These are phyloP conservation scores for Morpho helenor DNA, from an alignment of 2,888 invertebrate genomes.

Conservation along the genomic window DNA sequence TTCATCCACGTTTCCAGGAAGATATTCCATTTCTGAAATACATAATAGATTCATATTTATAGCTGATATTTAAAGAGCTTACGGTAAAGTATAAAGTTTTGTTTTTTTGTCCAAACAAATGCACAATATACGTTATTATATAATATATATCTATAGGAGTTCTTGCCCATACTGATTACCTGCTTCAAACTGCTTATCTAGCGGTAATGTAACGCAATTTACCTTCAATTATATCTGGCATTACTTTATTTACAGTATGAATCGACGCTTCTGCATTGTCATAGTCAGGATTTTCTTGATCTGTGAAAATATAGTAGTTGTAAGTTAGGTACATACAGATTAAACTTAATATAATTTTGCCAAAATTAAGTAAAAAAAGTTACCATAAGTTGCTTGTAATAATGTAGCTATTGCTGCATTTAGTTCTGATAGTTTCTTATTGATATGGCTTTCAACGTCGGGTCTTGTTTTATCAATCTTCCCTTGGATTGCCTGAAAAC, in stretches of 20 bases:
- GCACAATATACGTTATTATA: too few species aligned
- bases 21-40: not conserved
- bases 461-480: not conserved
- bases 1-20: not conserved
- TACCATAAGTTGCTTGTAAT: constrained; percentile 43
- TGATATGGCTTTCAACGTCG: constrained; percentile 21
- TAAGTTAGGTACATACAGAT: too few species aligned
- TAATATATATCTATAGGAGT: too few species aligned
- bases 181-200: too few species aligned
- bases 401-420: constrained; percentile 52
- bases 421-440: constrained; percentile 41
- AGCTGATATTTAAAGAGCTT: too few species aligned
- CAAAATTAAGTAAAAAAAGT: not conserved
- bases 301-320: constrained; percentile 2
- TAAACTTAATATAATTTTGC: too few species aligned
- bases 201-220: not conserved
- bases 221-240: constrained; percentile 23
- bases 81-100: too few species aligned
- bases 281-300: constrained; percentile 18
- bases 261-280: constrained; percentile 15
- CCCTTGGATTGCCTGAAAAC: not conserved
- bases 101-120: too few species aligned
- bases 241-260: constrained; percentile 9
- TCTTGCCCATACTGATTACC: too few species aligned
- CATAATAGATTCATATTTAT: not conserved